Conservation (phyloP, 2,888 invertebrate species). For the Acanthacorydalis orientalis region DNA sequence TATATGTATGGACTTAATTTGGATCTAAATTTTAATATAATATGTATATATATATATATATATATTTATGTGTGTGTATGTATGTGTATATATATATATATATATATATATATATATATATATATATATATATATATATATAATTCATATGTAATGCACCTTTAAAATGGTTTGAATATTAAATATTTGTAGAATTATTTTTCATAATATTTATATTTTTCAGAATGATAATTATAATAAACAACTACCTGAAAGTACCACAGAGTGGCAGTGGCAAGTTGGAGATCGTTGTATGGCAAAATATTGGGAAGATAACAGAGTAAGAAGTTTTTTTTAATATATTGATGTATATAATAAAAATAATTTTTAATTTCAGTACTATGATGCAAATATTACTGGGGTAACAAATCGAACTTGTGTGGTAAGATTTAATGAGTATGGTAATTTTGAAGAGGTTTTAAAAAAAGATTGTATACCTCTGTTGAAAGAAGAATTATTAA, state of each 20-base stretch:
- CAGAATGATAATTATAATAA: not conserved
- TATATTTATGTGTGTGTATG: too few relatives aligned
- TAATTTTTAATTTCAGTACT: constrained; percentile 39
- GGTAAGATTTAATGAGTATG: constrained; percentile 74
- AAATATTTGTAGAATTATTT: too few relatives aligned
- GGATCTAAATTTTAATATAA: too few relatives aligned
- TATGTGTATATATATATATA: too few relatives aligned
- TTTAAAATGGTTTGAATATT: too few relatives aligned
- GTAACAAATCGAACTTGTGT: constrained; percentile 71
- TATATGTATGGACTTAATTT: too few relatives aligned
- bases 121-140: too few relatives aligned
- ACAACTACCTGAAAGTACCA: constrained; percentile 2
- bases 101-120: too few relatives aligned
- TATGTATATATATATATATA: too few relatives aligned
- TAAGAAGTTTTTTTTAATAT: constrained; percentile 23
- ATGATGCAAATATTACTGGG: constrained; percentile 67
- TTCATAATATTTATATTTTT: too few relatives aligned
- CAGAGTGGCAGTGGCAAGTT: constrained; percentile 45
- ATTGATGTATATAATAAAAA: constrained; percentile 5
- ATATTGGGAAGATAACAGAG: constrained; percentile 86
- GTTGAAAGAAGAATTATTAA: not conserved
- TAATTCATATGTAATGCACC: too few relatives aligned
- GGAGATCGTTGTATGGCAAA: constrained; percentile 78
- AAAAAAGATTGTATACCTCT: constrained; percentile 61
- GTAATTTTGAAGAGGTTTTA: constrained; percentile 78